These are phyloP conservation scores for Oncorhynchus keta DNA, from an alignment of 2,113 vertebrate species.

Conservation along the genomic window DNA sequence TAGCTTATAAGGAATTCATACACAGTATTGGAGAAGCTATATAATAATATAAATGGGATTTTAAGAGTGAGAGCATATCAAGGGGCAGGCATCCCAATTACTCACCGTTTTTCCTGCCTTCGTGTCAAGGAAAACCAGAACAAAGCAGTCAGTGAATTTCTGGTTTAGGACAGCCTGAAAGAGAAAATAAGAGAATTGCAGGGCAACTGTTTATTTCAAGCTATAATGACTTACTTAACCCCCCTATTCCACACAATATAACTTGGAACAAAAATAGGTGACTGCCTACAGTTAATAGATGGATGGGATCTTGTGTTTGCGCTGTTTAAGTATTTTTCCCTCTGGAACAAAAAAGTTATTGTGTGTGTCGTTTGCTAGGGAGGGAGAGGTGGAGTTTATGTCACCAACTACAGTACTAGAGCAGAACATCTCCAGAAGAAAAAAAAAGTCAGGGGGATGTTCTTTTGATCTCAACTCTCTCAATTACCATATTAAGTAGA, in stretches of 20 bases:
- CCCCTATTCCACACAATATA: neutral
- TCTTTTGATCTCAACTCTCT: slow-evolving; percentile 23
- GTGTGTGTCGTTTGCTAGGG: neutral
- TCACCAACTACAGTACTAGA: slow-evolving; percentile 2
- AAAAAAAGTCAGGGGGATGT: neutral
- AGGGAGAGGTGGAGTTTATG: neutral
- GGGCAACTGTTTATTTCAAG: neutral
- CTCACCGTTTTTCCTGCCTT: slow-evolving; percentile 95
- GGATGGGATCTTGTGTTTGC: neutral
- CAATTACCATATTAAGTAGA: slow-evolving; percentile 26
- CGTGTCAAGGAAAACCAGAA: slow-evolving; percentile 91
- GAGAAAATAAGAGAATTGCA: slow-evolving; percentile 19
- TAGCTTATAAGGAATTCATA: neutral
- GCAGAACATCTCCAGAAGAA: neutral
- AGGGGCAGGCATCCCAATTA: neutral
- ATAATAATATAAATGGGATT: no score
- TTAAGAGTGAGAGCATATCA: neutral
- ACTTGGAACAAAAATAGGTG: neutral
- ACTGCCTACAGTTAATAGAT: neutral
- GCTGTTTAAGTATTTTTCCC: neutral
- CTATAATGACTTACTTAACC: neutral
- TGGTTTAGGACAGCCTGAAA: slow-evolving; percentile 95
- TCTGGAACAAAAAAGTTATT: neutral
- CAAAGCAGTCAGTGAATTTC: slow-evolving; percentile 97
- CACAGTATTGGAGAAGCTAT: neutral